A percentile compares a stretch with the other conserved stretches of the same genome.
phyloP scores from a whole-genome alignment of 2,888 invertebrate genomes.

The Stenodema calcarata region DNA sequence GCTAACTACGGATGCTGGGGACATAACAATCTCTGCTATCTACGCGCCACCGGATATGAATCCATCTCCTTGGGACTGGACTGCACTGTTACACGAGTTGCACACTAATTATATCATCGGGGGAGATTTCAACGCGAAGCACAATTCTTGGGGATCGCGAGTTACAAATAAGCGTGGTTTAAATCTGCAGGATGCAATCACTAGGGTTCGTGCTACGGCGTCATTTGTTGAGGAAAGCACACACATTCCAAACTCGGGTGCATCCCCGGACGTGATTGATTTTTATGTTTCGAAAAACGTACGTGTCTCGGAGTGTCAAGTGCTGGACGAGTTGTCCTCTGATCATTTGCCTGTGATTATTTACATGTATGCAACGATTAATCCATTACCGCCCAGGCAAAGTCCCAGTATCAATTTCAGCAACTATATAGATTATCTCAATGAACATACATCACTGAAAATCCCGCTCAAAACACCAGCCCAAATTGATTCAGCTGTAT shows the following conservation, averaged over 20 bases:
- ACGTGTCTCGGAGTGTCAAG: too few relatives aligned
- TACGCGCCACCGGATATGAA: not conserved
- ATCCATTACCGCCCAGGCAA: too few relatives aligned
- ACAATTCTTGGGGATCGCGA: not conserved
- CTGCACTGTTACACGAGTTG: not conserved
- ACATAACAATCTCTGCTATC: not conserved
- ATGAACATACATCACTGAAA: too few relatives aligned
- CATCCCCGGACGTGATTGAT: not conserved
- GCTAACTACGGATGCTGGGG: not conserved
- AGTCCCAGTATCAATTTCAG: too few relatives aligned
- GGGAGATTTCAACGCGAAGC: not conserved
- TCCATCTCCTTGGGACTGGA: not conserved
- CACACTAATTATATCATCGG: not conserved
- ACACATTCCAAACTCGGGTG: not conserved
- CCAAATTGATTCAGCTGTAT: too few relatives aligned
- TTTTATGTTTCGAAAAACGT: too few relatives aligned
- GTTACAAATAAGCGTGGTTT: too few relatives aligned
- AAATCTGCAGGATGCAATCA: not conserved
- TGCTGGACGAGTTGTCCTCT: too few relatives aligned
- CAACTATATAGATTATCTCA: too few relatives aligned
- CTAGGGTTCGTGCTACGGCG: not conserved
- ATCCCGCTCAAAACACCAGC: too few relatives aligned
- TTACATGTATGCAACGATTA: too few relatives aligned
- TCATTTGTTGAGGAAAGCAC: not conserved
- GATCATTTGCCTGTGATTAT: too few relatives aligned